A percentile compares a stretch with the other conserved stretches of the same genome.
phyloP scores from a whole-genome alignment of 1,140 invertebrate genomes.

The Drosophila setifemur region DNA sequence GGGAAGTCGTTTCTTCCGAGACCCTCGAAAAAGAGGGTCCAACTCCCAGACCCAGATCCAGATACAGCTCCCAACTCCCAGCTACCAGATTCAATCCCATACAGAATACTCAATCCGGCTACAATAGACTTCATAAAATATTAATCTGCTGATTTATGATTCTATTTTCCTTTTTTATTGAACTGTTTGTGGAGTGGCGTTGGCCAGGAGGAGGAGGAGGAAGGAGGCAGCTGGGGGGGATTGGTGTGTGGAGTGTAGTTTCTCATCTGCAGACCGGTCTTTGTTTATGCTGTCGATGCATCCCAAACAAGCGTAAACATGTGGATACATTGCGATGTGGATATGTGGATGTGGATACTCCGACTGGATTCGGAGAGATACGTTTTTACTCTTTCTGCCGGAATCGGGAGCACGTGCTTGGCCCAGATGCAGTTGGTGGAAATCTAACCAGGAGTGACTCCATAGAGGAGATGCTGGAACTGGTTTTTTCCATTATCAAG shows the following conservation, averaged over 20 bases:
- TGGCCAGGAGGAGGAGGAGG: background rate
- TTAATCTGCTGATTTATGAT: conserved; percentile 80
- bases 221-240: background rate
- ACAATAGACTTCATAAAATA: conserved; percentile 80
- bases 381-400: background rate
- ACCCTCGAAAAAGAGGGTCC: conserved; percentile 1
- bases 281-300: conserved; percentile 41
- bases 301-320: conserved; percentile 36
- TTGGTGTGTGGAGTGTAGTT: conserved; percentile 1
- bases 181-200: conserved; percentile 13
- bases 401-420: conserved; percentile 12
- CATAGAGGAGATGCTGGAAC: too few species aligned
- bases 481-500: too few species aligned
- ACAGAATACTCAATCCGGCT: conserved; percentile 17
- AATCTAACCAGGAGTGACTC: too few species aligned
- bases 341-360: too few species aligned
- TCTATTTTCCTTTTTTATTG: conserved; percentile 79
- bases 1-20: conserved; percentile 76
- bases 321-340: conserved; percentile 8
- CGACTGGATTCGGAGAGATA: conserved; percentile 4
- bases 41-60: background rate
- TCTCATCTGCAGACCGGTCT: conserved; percentile 26
- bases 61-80: conserved; percentile 1
- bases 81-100: conserved; percentile 12
- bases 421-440: background rate